These are phyloP conservation scores for Rotaria macrura DNA, from an alignment of 2,888 invertebrate species.

Conservation along the genomic window DNA sequence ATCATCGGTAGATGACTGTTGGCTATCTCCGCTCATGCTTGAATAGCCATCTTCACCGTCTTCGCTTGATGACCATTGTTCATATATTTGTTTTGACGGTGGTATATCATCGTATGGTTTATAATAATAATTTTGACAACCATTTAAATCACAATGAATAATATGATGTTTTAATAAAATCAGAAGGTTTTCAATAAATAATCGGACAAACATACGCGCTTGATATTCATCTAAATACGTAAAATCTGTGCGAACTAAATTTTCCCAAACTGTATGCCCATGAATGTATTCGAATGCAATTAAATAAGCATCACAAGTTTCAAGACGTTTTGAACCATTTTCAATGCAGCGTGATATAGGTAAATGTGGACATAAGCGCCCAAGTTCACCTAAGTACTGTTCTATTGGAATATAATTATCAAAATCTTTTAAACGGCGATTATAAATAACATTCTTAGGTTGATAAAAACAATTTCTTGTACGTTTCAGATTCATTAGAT, in stretches of 20 bases:
- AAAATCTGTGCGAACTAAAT: constrained; percentile 14
- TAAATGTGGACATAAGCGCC: neutral
- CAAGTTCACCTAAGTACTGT: neutral
- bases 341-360: neutral
- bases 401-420: neutral
- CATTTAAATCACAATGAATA: constrained; percentile 14
- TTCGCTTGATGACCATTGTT: neutral
- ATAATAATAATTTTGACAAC: neutral
- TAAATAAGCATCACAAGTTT: neutral
- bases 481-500: neutral
- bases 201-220: neutral
- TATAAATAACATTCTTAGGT: constrained; percentile 13
- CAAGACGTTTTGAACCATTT: constrained; percentile 10
- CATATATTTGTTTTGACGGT: neutral
- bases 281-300: neutral
- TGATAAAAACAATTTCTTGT: neutral
- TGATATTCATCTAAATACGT: neutral
- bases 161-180: neutral
- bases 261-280: neutral
- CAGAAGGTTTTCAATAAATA: neutral
- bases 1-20: neutral
- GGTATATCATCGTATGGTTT: neutral
- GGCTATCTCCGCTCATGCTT: neutral
- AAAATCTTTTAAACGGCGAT: neutral
- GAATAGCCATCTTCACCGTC: neutral